Conservation (phyloP, 2,888 invertebrate genomes). For the Ophion obscuratus region DNA sequence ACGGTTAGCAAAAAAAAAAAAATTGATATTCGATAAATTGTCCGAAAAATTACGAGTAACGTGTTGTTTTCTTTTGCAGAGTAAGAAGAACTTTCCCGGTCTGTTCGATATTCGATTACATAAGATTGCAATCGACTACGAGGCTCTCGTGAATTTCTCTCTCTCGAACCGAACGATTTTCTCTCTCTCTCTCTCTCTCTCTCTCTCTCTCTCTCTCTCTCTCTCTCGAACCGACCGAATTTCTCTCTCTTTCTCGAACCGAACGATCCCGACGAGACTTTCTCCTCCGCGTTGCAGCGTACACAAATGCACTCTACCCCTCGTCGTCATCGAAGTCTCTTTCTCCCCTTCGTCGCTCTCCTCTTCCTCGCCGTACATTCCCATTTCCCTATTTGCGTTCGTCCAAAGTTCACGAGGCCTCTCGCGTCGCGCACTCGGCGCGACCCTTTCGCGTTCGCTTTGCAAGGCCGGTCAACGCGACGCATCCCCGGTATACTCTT, state of each 20-base stretch:
- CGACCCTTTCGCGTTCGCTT: slow-evolving; percentile 51
- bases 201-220: background rate
- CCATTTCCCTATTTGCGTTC: background rate
- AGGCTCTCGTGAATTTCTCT: slow-evolving; percentile 30
- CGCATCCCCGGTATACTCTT: slow-evolving; percentile 56
- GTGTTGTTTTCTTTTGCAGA: slow-evolving; percentile 7
- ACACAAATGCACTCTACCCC: background rate
- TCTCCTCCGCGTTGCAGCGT: background rate
- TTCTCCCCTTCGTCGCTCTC: slow-evolving; percentile 10
- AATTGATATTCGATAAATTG: slow-evolving; percentile 6
- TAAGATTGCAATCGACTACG: slow-evolving; percentile 69
- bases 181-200: background rate
- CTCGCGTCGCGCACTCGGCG: slow-evolving; percentile 50
- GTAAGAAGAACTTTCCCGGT: slow-evolving; percentile 7
- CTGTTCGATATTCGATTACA: slow-evolving; percentile 61
- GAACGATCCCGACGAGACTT: slow-evolving; percentile 18
- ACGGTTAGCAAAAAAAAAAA: background rate
- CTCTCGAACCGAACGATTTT: background rate
- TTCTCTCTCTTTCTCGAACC: background rate
- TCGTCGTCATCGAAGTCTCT: background rate
- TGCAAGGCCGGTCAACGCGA: slow-evolving; percentile 52
- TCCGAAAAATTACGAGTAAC: background rate
- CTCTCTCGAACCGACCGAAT: too few species aligned
- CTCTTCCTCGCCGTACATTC: background rate
- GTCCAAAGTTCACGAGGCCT: slow-evolving; percentile 54